These are phyloP conservation scores for Nansenia antarctica DNA, from an alignment of 2,113 vertebrate species.

Conservation along the genomic window DNA sequence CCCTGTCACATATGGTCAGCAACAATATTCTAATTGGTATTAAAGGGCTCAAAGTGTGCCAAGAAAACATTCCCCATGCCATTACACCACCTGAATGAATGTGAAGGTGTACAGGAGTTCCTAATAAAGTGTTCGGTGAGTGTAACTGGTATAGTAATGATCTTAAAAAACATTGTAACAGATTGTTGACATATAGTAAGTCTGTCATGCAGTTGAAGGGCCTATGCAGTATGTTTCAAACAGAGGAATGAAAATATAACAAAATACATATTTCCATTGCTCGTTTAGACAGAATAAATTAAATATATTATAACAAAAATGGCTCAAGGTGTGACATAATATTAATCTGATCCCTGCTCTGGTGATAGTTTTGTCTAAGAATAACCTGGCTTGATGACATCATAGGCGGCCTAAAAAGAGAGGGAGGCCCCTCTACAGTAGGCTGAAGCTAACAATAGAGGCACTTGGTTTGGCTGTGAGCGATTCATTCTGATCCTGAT, in stretches of 20 bases:
- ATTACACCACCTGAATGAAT: too few species aligned
- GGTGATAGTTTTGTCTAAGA: slow-evolving; percentile 41
- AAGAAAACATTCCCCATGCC: too few species aligned
- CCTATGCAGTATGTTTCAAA: slow-evolving; percentile 28
- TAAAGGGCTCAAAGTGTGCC: too few species aligned
- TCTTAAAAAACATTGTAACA: slow-evolving; percentile 16
- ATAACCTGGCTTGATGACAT: slow-evolving; percentile 39
- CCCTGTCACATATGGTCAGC: too few species aligned
- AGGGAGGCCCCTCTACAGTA: slow-evolving; percentile 37
- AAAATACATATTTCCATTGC: neutral
- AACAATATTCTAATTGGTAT: too few species aligned
- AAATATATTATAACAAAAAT: slow-evolving; percentile 23
- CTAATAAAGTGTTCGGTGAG: too few species aligned
- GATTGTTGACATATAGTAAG: neutral
- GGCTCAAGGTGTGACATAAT: slow-evolving; percentile 43
- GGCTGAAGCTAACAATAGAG: slow-evolving; percentile 35
- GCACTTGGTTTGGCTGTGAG: slow-evolving; percentile 53
- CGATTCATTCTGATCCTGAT: slow-evolving; percentile 4
- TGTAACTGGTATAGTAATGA: slow-evolving; percentile 20
- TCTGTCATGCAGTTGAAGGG: slow-evolving; percentile 41
- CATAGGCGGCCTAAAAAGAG: neutral
- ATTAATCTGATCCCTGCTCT: slow-evolving; percentile 41
- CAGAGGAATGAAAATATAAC: slow-evolving; percentile 8
- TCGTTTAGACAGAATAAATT: slow-evolving; percentile 55
- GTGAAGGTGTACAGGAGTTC: too few species aligned